Percentiles rank a stretch among this genome's conserved stretches.
Evolutionary conservation across 1,140 invertebrate genomes (phyloP).

Genomic region (Psix sp.): DNA sequence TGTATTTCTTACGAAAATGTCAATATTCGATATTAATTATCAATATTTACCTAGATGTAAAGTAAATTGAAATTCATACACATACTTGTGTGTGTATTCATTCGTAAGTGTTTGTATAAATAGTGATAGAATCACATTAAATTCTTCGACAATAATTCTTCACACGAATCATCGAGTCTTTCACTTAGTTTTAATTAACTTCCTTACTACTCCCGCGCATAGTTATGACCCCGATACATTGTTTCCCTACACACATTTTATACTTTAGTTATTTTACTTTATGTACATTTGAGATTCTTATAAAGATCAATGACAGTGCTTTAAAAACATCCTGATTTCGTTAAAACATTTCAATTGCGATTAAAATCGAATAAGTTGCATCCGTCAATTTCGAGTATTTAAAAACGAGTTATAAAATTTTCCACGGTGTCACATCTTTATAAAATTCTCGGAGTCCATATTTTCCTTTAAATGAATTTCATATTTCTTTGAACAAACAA

Average conservation of each 20-base stretch:
- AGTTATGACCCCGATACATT: slow-evolving; percentile 42
- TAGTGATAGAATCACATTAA: no score
- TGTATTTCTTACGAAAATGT: no score
- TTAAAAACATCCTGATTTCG: slow-evolving; percentile 2
- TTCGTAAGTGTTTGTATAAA: no score
- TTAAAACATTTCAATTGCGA: slow-evolving; percentile 13
- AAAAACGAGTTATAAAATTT: slow-evolving; percentile 32
- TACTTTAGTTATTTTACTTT: slow-evolving; percentile 20
- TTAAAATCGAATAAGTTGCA: slow-evolving; percentile 12
- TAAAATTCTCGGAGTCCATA: slow-evolving; percentile 39
- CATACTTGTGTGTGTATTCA: no score
- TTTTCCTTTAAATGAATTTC: slow-evolving; percentile 32
- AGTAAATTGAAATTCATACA: no score
- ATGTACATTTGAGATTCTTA: slow-evolving; percentile 47
- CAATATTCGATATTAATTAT: no score
- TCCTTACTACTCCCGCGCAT: slow-evolving; percentile 50
- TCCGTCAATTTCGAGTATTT: slow-evolving; percentile 8
- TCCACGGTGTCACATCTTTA: slow-evolving; percentile 36
- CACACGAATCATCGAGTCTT: slow-evolving; percentile 44
- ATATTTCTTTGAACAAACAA: slow-evolving; percentile 45
- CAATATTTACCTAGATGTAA: no score
- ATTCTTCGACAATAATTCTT: slow-evolving; percentile 54
- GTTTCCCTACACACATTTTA: slow-evolving; percentile 25
- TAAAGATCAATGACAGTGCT: slow-evolving; percentile 25
- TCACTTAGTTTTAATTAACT: slow-evolving; percentile 46